Evolutionary conservation across 2,113 vertebrate species (phyloP).

Genomic region (Barbus barbus): DNA sequence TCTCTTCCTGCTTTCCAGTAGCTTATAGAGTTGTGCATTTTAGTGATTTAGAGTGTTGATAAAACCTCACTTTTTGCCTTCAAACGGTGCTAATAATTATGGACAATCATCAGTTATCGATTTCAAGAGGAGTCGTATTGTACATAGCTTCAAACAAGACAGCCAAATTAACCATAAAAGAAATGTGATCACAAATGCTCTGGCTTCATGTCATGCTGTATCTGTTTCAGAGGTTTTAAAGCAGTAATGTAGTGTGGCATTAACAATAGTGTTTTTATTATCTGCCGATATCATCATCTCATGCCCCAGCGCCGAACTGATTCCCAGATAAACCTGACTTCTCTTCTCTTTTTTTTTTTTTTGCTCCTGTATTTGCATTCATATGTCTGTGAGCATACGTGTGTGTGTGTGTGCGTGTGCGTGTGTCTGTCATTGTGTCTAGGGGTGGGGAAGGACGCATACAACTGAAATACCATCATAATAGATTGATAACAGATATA

Average conservation of each 20-base stretch:
- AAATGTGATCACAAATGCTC: neutral
- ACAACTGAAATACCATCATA: too few relatives aligned
- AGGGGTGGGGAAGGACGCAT: too few relatives aligned
- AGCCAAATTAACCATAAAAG: neutral
- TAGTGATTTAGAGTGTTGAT: too few relatives aligned
- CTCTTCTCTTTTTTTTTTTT: neutral
- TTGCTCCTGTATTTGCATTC: too few relatives aligned
- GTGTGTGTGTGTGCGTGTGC: too few relatives aligned
- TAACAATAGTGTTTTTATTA: neutral
- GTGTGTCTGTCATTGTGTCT: too few relatives aligned
- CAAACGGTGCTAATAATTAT: neutral
- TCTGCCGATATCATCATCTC: neutral
- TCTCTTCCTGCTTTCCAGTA: neutral
- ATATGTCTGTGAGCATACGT: too few relatives aligned
- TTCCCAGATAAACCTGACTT: neutral
- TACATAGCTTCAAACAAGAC: neutral
- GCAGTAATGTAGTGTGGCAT: neutral
- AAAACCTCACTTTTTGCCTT: neutral
- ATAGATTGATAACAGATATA: too few relatives aligned
- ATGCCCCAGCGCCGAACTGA: neutral
- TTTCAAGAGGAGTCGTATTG: neutral
- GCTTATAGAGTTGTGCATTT: neutral
- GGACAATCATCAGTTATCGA: neutral
- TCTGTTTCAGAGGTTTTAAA: neutral
- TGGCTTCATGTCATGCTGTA: neutral